phyloP scores from a whole-genome alignment of 37 sponge, comb jelly and placozoan species.

The Ianthella basta region DNA sequence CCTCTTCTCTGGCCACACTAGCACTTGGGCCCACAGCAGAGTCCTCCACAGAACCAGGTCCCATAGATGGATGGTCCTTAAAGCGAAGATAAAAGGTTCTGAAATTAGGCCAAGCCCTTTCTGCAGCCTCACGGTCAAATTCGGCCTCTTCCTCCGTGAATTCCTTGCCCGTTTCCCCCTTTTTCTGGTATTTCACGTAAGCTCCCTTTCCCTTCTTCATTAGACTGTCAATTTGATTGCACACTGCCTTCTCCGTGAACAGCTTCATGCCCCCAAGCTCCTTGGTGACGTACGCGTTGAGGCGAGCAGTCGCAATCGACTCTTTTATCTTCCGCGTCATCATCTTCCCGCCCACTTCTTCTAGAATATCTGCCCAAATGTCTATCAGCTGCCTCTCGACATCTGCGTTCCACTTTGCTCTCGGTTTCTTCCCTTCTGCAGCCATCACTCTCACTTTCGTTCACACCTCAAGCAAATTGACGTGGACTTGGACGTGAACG shows the following conservation, averaged over 20 bases:
- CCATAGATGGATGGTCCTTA: conserved; percentile 24
- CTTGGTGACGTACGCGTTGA: background rate
- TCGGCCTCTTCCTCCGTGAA: background rate
- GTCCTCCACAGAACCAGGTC: conserved; percentile 3
- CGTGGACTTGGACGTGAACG: background rate
- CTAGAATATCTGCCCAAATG: conserved; percentile 16
- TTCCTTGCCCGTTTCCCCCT: background rate
- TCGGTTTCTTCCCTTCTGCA: background rate
- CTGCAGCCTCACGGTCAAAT: background rate
- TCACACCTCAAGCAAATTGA: background rate
- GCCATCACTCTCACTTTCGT: background rate
- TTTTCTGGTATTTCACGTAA: background rate
- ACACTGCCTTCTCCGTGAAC: background rate
- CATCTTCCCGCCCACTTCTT: background rate
- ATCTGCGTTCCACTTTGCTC: background rate
- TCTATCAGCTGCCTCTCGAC: background rate
- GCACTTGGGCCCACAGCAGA: background rate
- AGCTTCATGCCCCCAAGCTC: background rate
- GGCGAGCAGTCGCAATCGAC: background rate
- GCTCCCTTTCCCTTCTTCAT: background rate
- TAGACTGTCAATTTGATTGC: background rate
- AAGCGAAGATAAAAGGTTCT: background rate
- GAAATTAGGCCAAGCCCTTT: background rate
- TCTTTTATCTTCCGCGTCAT: background rate
- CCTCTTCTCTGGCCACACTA: background rate